phyloP scores from a whole-genome alignment of 1,140 invertebrate genomes.

The Sweltsa coloradensis region DNA sequence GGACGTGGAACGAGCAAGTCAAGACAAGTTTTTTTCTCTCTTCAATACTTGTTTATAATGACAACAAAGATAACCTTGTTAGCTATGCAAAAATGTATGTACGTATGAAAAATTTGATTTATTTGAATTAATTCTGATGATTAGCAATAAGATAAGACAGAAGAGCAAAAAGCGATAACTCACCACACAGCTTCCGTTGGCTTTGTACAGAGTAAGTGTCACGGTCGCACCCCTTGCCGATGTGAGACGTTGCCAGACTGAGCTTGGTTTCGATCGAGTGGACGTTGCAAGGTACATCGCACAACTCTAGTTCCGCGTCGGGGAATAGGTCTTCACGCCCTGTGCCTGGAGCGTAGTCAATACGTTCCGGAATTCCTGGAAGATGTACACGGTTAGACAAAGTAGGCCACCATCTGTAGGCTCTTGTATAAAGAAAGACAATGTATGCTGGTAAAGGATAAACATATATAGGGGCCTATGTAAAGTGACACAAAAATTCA shows the following conservation, averaged over 20 bases:
- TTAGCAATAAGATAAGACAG: neutral
- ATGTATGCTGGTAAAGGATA: no score
- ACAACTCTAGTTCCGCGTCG: constrained; percentile 73
- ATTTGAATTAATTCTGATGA: neutral
- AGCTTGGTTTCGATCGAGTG: constrained; percentile 49
- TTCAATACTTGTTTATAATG: no score
- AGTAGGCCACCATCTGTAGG: no score
- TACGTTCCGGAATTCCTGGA: constrained; percentile 68
- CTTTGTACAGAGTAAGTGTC: constrained; percentile 82
- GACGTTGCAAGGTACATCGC: constrained; percentile 66
- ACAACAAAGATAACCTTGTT: no score
- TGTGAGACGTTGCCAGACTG: constrained; percentile 64
- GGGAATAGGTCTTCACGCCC: constrained; percentile 71
- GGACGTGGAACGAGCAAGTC: no score
- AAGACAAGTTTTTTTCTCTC: no score
- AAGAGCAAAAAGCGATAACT: constrained; percentile 18
- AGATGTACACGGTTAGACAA: no score
- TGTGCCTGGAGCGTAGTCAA: constrained; percentile 80
- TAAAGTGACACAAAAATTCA: no score
- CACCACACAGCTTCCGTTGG: constrained; percentile 81
- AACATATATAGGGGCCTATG: no score
- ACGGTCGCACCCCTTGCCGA: constrained; percentile 82
- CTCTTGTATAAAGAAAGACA: no score
- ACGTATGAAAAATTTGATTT: neutral
- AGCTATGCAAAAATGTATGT: no score